These are phyloP conservation scores for Cybosia mesomella DNA, from an alignment of 2,888 invertebrate genomes.

Conservation along the genomic window DNA sequence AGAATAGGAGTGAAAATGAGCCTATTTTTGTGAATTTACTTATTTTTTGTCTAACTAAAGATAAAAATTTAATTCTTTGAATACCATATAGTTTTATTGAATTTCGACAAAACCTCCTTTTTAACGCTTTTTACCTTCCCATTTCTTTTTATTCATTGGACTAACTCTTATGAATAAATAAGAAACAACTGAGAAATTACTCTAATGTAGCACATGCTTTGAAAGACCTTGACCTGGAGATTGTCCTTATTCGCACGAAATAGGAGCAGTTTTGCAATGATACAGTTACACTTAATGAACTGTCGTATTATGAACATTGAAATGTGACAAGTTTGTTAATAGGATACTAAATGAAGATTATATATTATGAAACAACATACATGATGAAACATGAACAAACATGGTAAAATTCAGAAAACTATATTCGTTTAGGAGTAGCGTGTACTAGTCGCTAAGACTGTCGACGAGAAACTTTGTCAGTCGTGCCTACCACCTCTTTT, in stretches of 20 bases:
- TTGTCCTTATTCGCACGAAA: slow-evolving; percentile 1
- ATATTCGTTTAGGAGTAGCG: too few species aligned
- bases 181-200: neutral
- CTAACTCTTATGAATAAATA: neutral
- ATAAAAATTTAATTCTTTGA: too few species aligned
- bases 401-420: too few species aligned
- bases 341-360: neutral
- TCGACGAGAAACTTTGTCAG: too few species aligned
- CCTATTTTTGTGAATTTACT: neutral
- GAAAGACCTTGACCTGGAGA: neutral
- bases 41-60: neutral
- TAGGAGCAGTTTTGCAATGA: neutral
- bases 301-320: neutral
- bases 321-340: neutral
- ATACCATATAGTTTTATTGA: too few species aligned
- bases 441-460: too few species aligned
- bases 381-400: too few species aligned
- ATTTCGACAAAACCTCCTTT: too few species aligned
- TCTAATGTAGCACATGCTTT: neutral
- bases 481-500: too few species aligned
- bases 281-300: neutral
- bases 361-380: too few species aligned
- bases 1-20: too few species aligned
- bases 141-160: neutral
- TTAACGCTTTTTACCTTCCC: neutral